Evolutionary conservation across 2,113 vertebrate genomes (phyloP).

Genomic region (Oryctolagus cuniculus): DNA sequence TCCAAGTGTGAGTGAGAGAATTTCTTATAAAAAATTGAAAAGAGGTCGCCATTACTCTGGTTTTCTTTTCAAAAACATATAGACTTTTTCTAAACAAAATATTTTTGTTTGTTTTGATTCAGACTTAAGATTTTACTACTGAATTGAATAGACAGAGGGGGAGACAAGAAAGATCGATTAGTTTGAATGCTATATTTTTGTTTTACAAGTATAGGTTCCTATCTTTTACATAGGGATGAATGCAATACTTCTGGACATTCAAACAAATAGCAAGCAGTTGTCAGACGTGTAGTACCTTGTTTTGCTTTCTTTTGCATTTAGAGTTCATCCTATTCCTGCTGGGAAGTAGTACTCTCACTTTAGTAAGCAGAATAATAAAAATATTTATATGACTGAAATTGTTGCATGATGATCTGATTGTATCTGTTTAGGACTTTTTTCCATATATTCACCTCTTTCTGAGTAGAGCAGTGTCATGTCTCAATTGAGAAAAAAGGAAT

Average conservation of each 20-base stretch:
- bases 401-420: neutral
- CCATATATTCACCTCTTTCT: no score
- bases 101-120: constrained; percentile 2
- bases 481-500: neutral
- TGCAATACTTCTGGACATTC: neutral
- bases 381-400: constrained; percentile 45
- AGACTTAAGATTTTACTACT: constrained; percentile 1
- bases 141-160: neutral
- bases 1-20: neutral
- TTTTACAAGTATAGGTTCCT: neutral
- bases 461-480: neutral
- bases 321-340: constrained; percentile 22
- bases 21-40: neutral
- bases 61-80: neutral
- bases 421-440: neutral
- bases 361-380: constrained; percentile 26
- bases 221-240: neutral
- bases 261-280: neutral
- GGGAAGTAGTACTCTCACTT: constrained; percentile 34
- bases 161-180: neutral
- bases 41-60: neutral
- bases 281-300: constrained; percentile 33
- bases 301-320: constrained; percentile 76
- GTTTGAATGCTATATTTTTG: neutral
- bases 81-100: neutral